Base-by-base conservation (phyloP, 1,140 invertebrate genomes). In the Drosophila kanapiae region DNA sequence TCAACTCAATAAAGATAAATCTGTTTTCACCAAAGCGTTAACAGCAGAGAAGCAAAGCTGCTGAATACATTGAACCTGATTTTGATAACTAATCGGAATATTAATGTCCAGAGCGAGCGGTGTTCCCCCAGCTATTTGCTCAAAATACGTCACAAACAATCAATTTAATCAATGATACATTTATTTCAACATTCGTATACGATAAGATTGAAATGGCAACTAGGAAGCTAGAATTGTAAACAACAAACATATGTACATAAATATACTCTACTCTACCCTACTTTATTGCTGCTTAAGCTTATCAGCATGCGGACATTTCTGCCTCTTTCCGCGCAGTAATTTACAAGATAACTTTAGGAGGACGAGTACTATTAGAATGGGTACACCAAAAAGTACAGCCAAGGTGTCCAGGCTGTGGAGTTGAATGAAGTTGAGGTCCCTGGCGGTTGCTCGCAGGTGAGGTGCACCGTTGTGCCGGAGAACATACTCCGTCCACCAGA, bases 401-500 rank as follows among this genome's bases (percentile, higher is more conserved):
- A 76, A 48, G 2, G 83, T 91, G 83, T 95, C 95, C 51, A 95
- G 49, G 40, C 94, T 88, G 51, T 94, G 93, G 45, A 94, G 94
- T 75, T 95, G 94, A 51, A 91, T 38, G 16, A 69, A 85, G 60
- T 51, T 85, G 11, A 93, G 53, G 51, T 92, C 75, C 2, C 76
- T 49, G 27, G 88, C 68, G 0, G 77, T 18, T 1, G 81, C 65
- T 0, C 83, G 68, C 64, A 93, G 61, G 38, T 91, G 82, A 0
- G 82, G 59, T 1, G 93, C 92, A 1, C 93, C 93, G 31, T 92
- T 85, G 61, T 95, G 93, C n/a, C 93, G 93, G 0, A 94, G 93
- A 0, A 96, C 94, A 69, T 96, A 95, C 83, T 97, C 96, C 0
- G 94, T 93, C 95, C 96, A 96, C 93, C 95, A 97, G 0, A 96